phyloP scores from a whole-genome alignment of 92 coral and sea anemone species.

The Ricordea florida region DNA sequence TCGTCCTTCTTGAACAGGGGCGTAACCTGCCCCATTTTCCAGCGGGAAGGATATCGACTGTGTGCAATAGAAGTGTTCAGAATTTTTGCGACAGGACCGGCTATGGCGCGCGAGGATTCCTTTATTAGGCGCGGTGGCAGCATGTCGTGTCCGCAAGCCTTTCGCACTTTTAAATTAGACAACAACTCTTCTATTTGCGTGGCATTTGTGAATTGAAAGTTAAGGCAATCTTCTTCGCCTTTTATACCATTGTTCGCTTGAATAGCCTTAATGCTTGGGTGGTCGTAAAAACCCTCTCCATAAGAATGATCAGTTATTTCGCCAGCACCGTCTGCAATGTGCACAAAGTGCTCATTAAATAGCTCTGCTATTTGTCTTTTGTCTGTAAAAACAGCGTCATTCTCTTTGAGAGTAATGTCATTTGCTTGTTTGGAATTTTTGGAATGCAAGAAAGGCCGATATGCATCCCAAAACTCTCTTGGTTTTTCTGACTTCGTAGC shows the following conservation, averaged over 20 bases:
- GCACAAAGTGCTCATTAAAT: conserved; percentile 54
- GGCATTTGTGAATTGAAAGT: conserved; percentile 31
- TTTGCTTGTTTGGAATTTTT: conserved; percentile 59
- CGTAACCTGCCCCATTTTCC: conserved; percentile 74
- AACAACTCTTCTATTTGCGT: conserved; percentile 36
- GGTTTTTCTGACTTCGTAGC: conserved; percentile 33
- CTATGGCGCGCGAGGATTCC: conserved; percentile 53
- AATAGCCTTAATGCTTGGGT: conserved; percentile 42
- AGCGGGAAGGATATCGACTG: conserved; percentile 48
- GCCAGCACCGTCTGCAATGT: conserved; percentile 23
- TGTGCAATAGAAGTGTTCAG: conserved; percentile 46
- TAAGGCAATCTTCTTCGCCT: conserved; percentile 4
- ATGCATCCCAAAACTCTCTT: conserved; percentile 57
- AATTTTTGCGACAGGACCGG: conserved; percentile 55
- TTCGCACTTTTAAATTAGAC: conserved; percentile 29
- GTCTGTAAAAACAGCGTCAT: conserved; percentile 43
- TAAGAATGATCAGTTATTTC: conserved; percentile 17
- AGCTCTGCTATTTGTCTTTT: conserved; percentile 49
- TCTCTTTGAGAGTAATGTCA: conserved; percentile 53
- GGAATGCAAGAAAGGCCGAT: conserved; percentile 54
- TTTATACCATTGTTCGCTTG: conserved; percentile 2
- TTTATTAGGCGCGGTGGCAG: conserved; percentile 44
- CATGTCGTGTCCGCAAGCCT: conserved; percentile 55
- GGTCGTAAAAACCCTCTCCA: conserved; percentile 22
- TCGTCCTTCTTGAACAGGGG: conserved; percentile 53